Evolutionary conservation across 2,888 invertebrate species (phyloP), one percentile per base, ranked within the genome.

Genomic region (Hypercompe scribonia): DNA sequence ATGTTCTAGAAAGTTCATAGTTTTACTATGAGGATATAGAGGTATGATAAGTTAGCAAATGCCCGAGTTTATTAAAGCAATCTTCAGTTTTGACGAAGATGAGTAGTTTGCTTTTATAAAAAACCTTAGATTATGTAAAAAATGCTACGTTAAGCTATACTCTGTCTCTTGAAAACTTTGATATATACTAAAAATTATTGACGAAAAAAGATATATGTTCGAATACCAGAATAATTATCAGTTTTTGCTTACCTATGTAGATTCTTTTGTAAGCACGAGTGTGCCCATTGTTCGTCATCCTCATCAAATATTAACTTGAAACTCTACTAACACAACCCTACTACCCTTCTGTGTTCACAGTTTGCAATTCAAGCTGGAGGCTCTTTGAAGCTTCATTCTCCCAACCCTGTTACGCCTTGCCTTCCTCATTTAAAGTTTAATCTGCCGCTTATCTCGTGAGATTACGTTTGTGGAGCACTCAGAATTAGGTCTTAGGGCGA

Each of bases 311-410:
- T 65, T 65, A 65, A 65, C 39, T 15, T n/a, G n/a, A n/a, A n/a
- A n/a, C n/a, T 42, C 39, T 0, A 15, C 65, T 21, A 39, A 28
- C 65, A 42, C 39, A 8, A 4, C n/a, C 13, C 7, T 28, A 42
- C 7, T 65, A 65, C 11, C 39, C 39, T 28, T 8, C 10, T 65
- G n/a, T 58, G 31, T 61, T 61, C 61, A 58, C 58, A 58, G 36
- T n/a, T 65, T 28, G 28, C 39, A 65, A 28, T 39, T 2, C 18
- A 3, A 42, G 21, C 31, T 42, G 33, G 88, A 81, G 82, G 81
- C 88, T 89, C 88, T 90, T 90, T 90, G 90, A 91, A 90, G 90
- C 92, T 91, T 90, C 88, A 91, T 90, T 84, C 84, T 72, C 73
- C 70, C 78, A 74, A 73, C 78, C 81, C 80, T 81, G 81, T 50